Evolutionary conservation across 2,113 vertebrate genomes (phyloP), one percentile per base, ranked within the genome.

Genomic region (Engraulis encrasicolus): DNA sequence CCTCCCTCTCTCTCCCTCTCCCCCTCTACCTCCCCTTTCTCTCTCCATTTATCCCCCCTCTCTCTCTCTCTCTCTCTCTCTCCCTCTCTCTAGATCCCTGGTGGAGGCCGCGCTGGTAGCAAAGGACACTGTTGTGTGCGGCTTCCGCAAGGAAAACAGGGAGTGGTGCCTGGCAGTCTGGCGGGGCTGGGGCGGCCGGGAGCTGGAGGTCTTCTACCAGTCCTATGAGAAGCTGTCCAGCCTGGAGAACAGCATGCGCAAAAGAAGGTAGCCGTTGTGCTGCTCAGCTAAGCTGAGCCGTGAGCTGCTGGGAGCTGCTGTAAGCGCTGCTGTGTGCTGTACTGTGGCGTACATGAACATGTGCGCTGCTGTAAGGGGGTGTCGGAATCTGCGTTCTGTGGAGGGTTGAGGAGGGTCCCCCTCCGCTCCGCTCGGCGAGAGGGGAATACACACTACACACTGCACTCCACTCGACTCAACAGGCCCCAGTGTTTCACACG

Each of bases 131-230:
- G 97, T 99, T 45, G 97, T 97, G 79, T 99, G 98, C 58, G 96
- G 96, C 94, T 97, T 98, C 83, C 92, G 89, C 83, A 95, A 95
- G 0, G 94, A 96, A 85, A 92, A 91, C 89, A 91, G 0, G 17
- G 96, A 96, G 89, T 97, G 96, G 96, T 95, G 95, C 93, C 95
- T 99, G 90, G 96, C 97, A 87, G 96, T 97, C 91, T 99, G 98
- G 98, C 95, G 97, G 89, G 95, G 95, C 92, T 99, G 98, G 98
- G 96, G 97, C 11, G 81, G 92, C 90, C 89, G 85, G 6, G 97
- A 98, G 86, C 97, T 99, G 84, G 96, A 97, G 81, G 58, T 96
- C 90, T 99, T 99, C 95, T 98, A 98, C 95, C 96, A 95, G 90
- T 95, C 96, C 83, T 97, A 96, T 0, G 98, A 99, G 89, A 97